A percentile compares a stretch with the other conserved stretches of the same genome.
phyloP scores from a whole-genome alignment of 2,113 vertebrate genomes.

The Tetraodon nigroviridis region DNA sequence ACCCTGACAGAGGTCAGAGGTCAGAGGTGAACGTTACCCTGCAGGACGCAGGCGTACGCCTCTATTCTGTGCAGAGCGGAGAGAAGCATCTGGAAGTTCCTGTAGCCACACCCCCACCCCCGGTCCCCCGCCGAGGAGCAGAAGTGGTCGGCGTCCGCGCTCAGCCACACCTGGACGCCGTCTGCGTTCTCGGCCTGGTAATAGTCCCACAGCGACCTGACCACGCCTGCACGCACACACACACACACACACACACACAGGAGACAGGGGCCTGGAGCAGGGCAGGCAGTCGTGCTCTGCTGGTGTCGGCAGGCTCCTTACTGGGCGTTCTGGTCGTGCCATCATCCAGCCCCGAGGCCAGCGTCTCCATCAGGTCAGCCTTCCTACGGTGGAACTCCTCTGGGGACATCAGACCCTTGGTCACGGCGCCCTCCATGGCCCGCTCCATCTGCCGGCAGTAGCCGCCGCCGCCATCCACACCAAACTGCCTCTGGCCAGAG shows the following conservation, averaged over 20 bases:
- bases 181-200: slow-evolving; percentile 79
- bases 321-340: slow-evolving; percentile 85
- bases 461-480: slow-evolving; percentile 84
- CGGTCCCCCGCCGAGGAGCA: slow-evolving; percentile 82
- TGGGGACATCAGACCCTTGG: slow-evolving; percentile 80
- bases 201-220: slow-evolving; percentile 74
- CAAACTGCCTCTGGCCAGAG: slow-evolving; percentile 80
- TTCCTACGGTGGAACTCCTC: slow-evolving; percentile 84
- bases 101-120: slow-evolving; percentile 96
- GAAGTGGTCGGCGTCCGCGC: slow-evolving; percentile 84
- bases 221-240: slow-evolving; percentile 70
- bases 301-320: too few relatives aligned
- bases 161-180: slow-evolving; percentile 83
- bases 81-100: slow-evolving; percentile 94
- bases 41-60: slow-evolving; percentile 69
- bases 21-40: slow-evolving; percentile 64
- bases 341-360: slow-evolving; percentile 86
- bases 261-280: too few relatives aligned
- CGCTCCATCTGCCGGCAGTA: slow-evolving; percentile 83
- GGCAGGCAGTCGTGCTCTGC: too few relatives aligned
- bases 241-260: not conserved
- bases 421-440: slow-evolving; percentile 85
- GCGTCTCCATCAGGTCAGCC: slow-evolving; percentile 85
- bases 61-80: slow-evolving; percentile 81
- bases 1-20: not conserved